Conservation (phyloP, 2,113 vertebrate species). For the Thunnus maccoyii region DNA sequence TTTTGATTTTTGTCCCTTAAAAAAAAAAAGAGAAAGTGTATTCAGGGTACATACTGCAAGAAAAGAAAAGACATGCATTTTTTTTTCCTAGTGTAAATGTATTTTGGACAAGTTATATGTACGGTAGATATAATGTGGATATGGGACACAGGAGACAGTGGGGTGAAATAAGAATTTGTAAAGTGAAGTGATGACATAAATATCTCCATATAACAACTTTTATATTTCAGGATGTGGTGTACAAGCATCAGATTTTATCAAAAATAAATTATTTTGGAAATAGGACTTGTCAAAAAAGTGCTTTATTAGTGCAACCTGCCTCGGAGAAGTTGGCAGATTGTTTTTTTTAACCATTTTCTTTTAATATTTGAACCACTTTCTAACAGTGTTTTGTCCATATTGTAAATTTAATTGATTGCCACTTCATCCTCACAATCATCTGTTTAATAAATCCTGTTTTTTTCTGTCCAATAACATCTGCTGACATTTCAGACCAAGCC, state of each 20-base stretch:
- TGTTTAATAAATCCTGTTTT: background rate
- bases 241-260: background rate
- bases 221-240: background rate
- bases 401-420: too few species aligned
- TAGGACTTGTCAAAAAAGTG: background rate
- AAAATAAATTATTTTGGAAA: background rate
- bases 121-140: too few species aligned
- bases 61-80: too few species aligned
- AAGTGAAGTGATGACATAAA: background rate
- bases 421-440: background rate
- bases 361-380: too few species aligned
- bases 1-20: too few species aligned
- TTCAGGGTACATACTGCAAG: too few species aligned
- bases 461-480: background rate
- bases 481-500: background rate
- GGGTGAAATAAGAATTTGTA: constrained; percentile 3
- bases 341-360: too few species aligned
- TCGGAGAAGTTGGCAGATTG: background rate
- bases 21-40: too few species aligned
- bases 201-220: background rate
- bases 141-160: too few species aligned
- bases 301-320: background rate
- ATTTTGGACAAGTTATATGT: too few species aligned
- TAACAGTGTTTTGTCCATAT: too few species aligned
- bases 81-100: too few species aligned